These are phyloP conservation scores for Coboldia fuscipes DNA, from an alignment of 1,140 invertebrate species.

Conservation along the genomic window DNA sequence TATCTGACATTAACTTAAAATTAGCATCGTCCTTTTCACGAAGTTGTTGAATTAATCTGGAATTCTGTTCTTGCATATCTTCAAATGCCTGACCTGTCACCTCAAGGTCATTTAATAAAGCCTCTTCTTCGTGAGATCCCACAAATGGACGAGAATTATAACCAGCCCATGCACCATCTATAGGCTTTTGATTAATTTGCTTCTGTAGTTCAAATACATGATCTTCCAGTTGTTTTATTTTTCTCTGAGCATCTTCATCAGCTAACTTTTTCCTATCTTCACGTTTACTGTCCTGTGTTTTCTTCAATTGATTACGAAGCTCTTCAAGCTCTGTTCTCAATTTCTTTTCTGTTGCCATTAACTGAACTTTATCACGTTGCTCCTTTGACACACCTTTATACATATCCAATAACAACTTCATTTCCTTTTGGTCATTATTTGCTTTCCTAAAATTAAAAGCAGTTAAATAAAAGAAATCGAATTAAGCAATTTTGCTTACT, in stretches of 20 bases:
- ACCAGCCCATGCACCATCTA: slow-evolving; percentile 28
- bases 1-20: slow-evolving; percentile 96
- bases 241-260: slow-evolving; percentile 84
- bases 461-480: slow-evolving; percentile 6
- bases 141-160: slow-evolving; percentile 32
- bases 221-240: slow-evolving; percentile 89
- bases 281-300: slow-evolving; percentile 68
- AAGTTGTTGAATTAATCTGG: slow-evolving; percentile 83
- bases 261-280: slow-evolving; percentile 82
- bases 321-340: slow-evolving; percentile 76
- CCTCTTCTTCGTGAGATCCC: slow-evolving; percentile 76
- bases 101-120: slow-evolving; percentile 95
- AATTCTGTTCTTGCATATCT: slow-evolving; percentile 99
- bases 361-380: slow-evolving; percentile 83
- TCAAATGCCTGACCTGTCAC: slow-evolving; percentile 98
- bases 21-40: slow-evolving; percentile 98
- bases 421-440: slow-evolving; percentile 73
- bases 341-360: slow-evolving; percentile 90
- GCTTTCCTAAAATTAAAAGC: slow-evolving; percentile 50
- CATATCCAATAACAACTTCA: slow-evolving; percentile 90
- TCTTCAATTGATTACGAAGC: slow-evolving; percentile 59
- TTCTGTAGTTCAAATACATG: slow-evolving; percentile 65
- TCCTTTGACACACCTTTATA: slow-evolving; percentile 94
- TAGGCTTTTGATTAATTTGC: slow-evolving; percentile 68
- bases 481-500: slow-evolving; percentile 33